Evolutionary conservation across 2,888 invertebrate genomes (phyloP), one percentile per base, ranked within the genome.

Genomic region (Operophtera brumata): DNA sequence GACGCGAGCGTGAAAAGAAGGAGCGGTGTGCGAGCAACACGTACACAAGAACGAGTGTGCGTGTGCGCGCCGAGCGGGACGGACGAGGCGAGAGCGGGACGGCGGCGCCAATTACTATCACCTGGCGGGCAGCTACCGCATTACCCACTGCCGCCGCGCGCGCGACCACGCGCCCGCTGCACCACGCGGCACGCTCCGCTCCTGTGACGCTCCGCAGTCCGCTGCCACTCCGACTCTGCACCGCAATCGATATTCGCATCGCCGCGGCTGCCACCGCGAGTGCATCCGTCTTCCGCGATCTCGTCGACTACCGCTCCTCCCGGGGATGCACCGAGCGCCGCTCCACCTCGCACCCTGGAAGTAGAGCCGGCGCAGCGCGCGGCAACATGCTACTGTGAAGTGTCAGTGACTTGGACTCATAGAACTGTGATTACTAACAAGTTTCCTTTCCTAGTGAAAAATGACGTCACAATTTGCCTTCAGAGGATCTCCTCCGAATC

Each of bases 121-220:
- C 90, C 88, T 89, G 90, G 90, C 90, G 88, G 85, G 85, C 91
- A 89, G 92, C 92, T 92, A 92, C 92, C 92, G 91, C 91, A 91
- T 91, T 91, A 90, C 87, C 90, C 90, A 86, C 87, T 86, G 86
- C 85, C 87, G 89, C 87, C 89, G 88, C 88, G 90, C 90, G 91
- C 90, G 90, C 91, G 90, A 90, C 90, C 87, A 90, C 91, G 91
- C 89, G 90, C 83, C 81, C 81, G 86, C 89, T 90, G 90, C 90
- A 85, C 83, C 90, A 84, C 86, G 81, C 81, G 78, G 81, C 78
- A 66, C 71, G 77, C 76, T 78, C 80, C 77, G 76, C 77, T 79
- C 76, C 74, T 76, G 79, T 80, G 81, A 73, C 82, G 78, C 57
- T 57, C 52, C 48, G 57, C 47, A 57, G 48, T 25, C 57, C 57